These are phyloP conservation scores for Varecia variegata DNA, from an alignment of 2,797 vertebrate species.

Conservation along the genomic window DNA sequence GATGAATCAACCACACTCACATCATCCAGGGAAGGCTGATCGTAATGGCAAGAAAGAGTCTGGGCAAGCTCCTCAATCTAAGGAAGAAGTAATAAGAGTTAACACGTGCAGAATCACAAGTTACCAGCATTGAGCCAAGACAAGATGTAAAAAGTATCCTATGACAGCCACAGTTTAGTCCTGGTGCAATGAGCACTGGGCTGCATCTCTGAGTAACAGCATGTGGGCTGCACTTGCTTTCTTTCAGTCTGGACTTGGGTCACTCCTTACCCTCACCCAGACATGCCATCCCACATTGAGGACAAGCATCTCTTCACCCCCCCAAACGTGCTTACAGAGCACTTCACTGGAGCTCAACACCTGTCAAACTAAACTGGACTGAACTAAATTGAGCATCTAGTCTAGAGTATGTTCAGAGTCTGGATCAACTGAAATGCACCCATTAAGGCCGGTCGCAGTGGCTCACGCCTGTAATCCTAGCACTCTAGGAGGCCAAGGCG, in stretches of 20 bases:
- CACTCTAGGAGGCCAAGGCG: no score
- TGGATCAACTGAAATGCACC: neutral
- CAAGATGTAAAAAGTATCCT: neutral
- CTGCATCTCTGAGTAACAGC: neutral
- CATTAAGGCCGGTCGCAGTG: neutral
- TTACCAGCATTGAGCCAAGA: neutral
- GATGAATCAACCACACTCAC: constrained; percentile 86
- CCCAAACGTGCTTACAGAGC: neutral
- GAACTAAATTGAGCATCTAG: neutral
- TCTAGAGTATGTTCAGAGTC: neutral
- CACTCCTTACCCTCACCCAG: neutral
- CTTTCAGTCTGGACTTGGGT: neutral
- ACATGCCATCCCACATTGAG: neutral
- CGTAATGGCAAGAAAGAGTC: constrained; percentile 88
- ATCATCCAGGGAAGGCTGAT: constrained; percentile 87
- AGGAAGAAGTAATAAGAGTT: neutral
- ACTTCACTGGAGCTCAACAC: neutral
- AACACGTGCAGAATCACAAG: neutral
- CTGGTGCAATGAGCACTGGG: neutral
- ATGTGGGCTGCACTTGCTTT: neutral
- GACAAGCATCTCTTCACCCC: neutral
- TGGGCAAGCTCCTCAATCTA: constrained; percentile 94
- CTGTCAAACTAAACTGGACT: neutral
- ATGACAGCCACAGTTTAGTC: neutral
- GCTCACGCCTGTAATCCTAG: no score